phyloP scores from a whole-genome alignment of 2,797 vertebrate species.

The Neomorphus geoffroyi region DNA sequence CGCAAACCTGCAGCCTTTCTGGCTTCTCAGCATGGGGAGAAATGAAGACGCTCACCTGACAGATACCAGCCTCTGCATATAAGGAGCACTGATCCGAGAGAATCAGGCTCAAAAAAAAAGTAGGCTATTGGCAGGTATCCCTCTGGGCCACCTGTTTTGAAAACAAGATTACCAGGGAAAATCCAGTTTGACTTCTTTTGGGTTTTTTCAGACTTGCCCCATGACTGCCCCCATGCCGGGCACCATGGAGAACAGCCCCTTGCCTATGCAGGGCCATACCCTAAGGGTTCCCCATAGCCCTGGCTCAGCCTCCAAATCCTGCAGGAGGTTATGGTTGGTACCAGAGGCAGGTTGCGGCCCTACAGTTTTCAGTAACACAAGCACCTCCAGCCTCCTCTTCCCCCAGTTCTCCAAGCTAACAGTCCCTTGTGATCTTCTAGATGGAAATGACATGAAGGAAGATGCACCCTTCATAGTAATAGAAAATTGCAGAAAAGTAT shows the following conservation, averaged over 20 bases:
- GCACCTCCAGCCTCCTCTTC: not conserved
- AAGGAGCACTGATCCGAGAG: not conserved
- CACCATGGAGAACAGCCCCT: not conserved
- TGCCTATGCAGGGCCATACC: rapidly evolving
- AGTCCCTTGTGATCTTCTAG: not conserved
- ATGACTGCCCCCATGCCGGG: not conserved
- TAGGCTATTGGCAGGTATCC: not conserved
- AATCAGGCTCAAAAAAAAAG: not conserved
- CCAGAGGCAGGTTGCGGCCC: not conserved
- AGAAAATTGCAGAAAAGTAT: not conserved
- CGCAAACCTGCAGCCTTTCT: not conserved
- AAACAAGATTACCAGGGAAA: not conserved
- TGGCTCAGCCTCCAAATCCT: not conserved
- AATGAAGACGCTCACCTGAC: not conserved
- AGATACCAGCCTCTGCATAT: rapidly evolving
- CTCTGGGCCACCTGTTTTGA: not conserved
- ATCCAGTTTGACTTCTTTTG: not conserved
- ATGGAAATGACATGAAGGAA: not conserved
- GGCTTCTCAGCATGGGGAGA: rapidly evolving
- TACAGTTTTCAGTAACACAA: not conserved
- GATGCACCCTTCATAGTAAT: not conserved
- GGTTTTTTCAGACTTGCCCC: not conserved
- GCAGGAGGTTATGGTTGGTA: not conserved
- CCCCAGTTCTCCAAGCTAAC: not conserved
- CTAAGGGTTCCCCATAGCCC: not conserved